These are phyloP conservation scores for Rutpela maculata DNA, from an alignment of 2,888 invertebrate genomes.

Conservation along the genomic window DNA sequence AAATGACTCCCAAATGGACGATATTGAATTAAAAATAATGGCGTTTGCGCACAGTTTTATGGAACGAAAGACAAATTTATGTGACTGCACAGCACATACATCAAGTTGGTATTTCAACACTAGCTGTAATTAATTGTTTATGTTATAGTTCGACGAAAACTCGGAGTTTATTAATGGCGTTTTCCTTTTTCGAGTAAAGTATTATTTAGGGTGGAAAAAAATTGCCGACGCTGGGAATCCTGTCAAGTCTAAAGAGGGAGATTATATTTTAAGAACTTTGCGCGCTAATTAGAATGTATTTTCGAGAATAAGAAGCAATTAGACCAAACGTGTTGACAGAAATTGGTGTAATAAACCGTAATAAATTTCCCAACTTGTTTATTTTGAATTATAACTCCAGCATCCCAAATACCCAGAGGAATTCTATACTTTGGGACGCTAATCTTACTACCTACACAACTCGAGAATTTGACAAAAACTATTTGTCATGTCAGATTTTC, in stretches of 20 bases:
- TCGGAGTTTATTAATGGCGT: conserved; percentile 55
- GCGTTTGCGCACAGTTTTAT: conserved; percentile 57
- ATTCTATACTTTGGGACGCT: conserved; percentile 23
- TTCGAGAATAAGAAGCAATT: conserved; percentile 58
- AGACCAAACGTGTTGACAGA: conserved; percentile 55
- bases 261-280: conserved; percentile 62
- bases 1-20: conserved; percentile 53
- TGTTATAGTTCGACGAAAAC: conserved; percentile 61
- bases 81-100: conserved; percentile 55
- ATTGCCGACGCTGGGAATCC: conserved; percentile 20
- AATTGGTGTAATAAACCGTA: conserved; percentile 57
- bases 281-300: conserved; percentile 63
- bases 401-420: conserved; percentile 8
- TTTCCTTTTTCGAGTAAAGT: conserved; percentile 9
- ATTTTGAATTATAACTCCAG: conserved; percentile 36
- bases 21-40: conserved; percentile 60
- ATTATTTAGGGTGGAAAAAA: conserved; percentile 59
- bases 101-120: conserved; percentile 61
- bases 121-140: conserved; percentile 63
- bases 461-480: conserved; percentile 51
- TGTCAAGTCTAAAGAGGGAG: conserved; percentile 43
- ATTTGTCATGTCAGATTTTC: conserved; percentile 62
- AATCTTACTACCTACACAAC: conserved; percentile 42
- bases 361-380: conserved; percentile 46
- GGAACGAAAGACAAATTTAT: conserved; percentile 60